Evolutionary conservation across 2,888 invertebrate species (phyloP).

Genomic region (Ethmia dodecea): DNA sequence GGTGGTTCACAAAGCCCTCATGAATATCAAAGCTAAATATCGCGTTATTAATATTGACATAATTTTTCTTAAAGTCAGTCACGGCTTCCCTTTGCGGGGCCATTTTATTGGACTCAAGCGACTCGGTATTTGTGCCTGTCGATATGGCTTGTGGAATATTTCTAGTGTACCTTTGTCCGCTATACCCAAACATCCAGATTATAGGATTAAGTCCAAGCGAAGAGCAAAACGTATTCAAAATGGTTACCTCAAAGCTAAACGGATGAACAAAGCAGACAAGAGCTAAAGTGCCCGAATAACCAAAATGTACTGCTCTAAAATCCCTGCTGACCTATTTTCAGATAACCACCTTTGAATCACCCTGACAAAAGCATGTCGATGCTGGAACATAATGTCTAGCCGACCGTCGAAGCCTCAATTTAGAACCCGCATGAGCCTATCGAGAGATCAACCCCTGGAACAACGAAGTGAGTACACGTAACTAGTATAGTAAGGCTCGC

Average conservation of each 20-base stretch:
- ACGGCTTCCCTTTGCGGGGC: conserved; percentile 12
- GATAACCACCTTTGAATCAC: conserved; percentile 62
- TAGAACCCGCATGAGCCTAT: conserved; percentile 61
- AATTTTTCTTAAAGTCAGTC: conserved; percentile 14
- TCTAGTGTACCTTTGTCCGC: conserved; percentile 9
- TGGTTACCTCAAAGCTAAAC: conserved; percentile 40
- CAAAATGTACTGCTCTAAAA: conserved; percentile 49
- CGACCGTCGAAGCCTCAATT: conserved; percentile 53
- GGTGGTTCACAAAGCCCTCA: conserved; percentile 6
- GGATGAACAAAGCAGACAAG: conserved; percentile 40
- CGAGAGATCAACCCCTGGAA: conserved; percentile 36
- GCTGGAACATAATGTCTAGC: conserved; percentile 61
- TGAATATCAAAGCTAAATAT: conserved; percentile 16
- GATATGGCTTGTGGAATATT: conserved; percentile 5
- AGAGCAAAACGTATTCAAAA: conserved; percentile 30
- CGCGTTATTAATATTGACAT: conserved; percentile 14
- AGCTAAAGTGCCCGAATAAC: conserved; percentile 35
- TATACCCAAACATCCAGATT: conserved; percentile 17
- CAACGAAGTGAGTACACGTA: conserved; percentile 25
- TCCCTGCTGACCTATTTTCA: conserved; percentile 63
- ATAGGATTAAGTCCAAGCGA: conserved; percentile 23
- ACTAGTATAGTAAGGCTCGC: conserved; percentile 2
- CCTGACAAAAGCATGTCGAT: conserved; percentile 65
- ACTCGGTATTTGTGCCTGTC: conserved; percentile 3
- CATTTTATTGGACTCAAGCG: conserved; percentile 5